Percentiles rank a stretch among this genome's conserved stretches.
Conservation (phyloP, 2,797 vertebrate genomes). For the Brachyrhaphis roseni region DNA sequence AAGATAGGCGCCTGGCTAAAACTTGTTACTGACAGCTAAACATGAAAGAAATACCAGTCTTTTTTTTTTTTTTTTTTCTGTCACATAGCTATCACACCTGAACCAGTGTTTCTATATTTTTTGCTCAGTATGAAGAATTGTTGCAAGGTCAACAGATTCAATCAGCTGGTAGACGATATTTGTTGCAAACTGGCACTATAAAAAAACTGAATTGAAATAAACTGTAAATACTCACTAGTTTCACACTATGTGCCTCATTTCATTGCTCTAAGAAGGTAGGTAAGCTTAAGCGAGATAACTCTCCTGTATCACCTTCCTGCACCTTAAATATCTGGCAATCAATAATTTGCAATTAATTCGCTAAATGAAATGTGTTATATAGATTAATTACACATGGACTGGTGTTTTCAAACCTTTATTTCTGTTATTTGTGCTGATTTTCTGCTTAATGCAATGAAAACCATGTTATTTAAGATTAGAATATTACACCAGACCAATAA, state of each 20-base stretch:
- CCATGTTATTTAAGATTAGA: background rate
- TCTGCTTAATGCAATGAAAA: background rate
- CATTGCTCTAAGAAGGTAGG: background rate
- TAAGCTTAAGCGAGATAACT: background rate
- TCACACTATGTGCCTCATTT: background rate
- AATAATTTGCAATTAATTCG: no score
- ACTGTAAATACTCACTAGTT: background rate
- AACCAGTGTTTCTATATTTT: background rate
- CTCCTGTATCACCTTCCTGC: background rate
- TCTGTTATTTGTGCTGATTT: background rate
- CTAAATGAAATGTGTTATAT: no score
- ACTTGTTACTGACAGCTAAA: background rate
- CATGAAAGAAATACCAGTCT: background rate
- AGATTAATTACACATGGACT: no score
- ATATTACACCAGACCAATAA: background rate
- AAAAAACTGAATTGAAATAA: background rate
- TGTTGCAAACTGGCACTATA: no score
- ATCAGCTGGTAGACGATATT: background rate
- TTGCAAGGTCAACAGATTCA: background rate
- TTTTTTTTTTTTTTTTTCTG: background rate
- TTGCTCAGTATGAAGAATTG: background rate
- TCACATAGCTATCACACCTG: background rate
- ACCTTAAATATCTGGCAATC: background rate
- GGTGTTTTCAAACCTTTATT: no score
- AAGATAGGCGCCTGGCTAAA: background rate